A percentile compares a stretch with the other conserved stretches of the same genome.
These are phyloP conservation scores for Centropristis striata DNA, from an alignment of 2,113 vertebrate species.

Conservation along the genomic window DNA sequence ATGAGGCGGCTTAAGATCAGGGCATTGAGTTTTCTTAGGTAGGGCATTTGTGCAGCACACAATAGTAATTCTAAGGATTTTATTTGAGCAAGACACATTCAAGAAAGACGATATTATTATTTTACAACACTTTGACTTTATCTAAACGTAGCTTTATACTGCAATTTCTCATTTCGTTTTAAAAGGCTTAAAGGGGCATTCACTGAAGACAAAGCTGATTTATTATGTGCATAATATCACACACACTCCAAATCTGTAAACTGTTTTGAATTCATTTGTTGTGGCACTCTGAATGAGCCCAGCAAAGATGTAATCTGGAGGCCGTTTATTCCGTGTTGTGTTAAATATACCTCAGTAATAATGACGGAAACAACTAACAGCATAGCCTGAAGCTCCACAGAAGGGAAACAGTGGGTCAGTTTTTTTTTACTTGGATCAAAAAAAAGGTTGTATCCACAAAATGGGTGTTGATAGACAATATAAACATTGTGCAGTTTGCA, in stretches of 20 bases:
- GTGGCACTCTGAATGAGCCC: conserved; percentile 43
- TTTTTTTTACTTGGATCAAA: neutral
- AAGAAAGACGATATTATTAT: conserved; percentile 5
- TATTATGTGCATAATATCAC: conserved; percentile 61
- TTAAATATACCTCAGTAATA: conserved; percentile 46
- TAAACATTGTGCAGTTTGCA: neutral
- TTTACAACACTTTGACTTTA: neutral
- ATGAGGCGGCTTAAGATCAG: neutral
- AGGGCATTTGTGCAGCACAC: neutral
- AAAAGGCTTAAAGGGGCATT: conserved; percentile 34
- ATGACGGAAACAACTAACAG: conserved; percentile 43
- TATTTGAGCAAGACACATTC: neutral
- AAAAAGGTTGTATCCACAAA: neutral
- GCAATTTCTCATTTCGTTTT: conserved; percentile 29
- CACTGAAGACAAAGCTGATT: conserved; percentile 49
- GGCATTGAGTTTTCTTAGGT: neutral
- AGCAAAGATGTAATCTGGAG: conserved; percentile 42
- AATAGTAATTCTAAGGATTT: neutral
- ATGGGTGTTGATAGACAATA: neutral
- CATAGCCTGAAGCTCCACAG: neutral
- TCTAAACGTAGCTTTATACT: conserved; percentile 6
- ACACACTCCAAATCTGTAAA: conserved; percentile 35
- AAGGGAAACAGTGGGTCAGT: neutral
- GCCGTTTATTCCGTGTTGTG: conserved; percentile 37
- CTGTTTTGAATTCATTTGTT: conserved; percentile 50